phyloP scores from a whole-genome alignment of 2,888 invertebrate genomes.

The Anthoptus insignis region DNA sequence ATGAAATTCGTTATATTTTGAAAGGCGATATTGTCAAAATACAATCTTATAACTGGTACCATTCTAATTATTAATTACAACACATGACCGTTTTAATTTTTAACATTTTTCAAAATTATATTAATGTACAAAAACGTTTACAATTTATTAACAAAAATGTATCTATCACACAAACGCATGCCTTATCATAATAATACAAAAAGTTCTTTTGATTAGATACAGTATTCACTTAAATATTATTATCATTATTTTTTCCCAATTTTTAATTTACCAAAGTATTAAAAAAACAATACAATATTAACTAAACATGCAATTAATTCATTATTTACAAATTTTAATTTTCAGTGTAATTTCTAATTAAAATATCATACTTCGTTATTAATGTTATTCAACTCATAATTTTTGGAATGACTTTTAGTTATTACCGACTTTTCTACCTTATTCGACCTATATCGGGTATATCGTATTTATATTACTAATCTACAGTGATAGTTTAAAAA shows the following conservation, averaged over 20 bases:
- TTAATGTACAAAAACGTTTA: too few relatives aligned
- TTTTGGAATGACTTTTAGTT: too few relatives aligned
- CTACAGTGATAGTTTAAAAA: constrained; percentile 29
- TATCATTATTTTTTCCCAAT: not conserved
- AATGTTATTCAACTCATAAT: too few relatives aligned
- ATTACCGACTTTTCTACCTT: not conserved
- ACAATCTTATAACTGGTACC: constrained; percentile 37
- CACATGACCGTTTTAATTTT: not conserved
- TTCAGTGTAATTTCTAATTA: too few relatives aligned
- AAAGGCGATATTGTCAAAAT: not conserved
- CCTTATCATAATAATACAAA: not conserved
- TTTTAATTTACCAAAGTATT: not conserved
- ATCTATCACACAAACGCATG: not conserved
- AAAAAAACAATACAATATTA: not conserved
- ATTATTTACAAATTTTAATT: not conserved
- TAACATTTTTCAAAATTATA: not conserved
- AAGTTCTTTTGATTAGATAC: not conserved
- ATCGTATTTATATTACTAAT: too few relatives aligned
- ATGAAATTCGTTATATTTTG: not conserved
- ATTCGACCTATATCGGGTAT: constrained; percentile 1
- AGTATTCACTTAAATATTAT: too few relatives aligned
- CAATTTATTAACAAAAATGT: not conserved
- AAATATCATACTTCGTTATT: too few relatives aligned
- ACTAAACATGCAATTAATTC: constrained; percentile 22
- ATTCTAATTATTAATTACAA: constrained; percentile 33